Conservation (phyloP, 2,888 invertebrate species). For the Steinernema carpocapsae region DNA sequence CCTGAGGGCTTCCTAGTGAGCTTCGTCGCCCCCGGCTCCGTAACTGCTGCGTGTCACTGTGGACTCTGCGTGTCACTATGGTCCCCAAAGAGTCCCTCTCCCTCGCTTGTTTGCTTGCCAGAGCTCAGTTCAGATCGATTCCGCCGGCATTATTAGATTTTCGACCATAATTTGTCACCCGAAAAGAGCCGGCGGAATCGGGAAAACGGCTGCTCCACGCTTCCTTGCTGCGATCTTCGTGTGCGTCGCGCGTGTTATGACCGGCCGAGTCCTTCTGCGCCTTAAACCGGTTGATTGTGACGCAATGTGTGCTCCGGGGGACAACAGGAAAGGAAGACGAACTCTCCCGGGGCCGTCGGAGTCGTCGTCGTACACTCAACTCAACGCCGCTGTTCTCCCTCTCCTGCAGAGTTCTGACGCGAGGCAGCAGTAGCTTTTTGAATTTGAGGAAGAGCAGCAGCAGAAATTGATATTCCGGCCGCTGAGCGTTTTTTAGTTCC, state of each 20-base stretch:
- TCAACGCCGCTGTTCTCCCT: not conserved
- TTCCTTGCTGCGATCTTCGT: not conserved
- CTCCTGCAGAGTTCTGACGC: not conserved
- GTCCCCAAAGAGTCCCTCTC: not conserved
- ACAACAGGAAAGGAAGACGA: conserved; percentile 17
- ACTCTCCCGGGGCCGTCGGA: conserved; percentile 15
- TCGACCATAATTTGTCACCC: not conserved
- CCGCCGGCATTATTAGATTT: not conserved
- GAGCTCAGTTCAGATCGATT: not conserved
- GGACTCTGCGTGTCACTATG: not conserved
- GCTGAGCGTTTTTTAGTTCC: not conserved
- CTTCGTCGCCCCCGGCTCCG: not conserved
- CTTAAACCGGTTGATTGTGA: conserved; percentile 34
- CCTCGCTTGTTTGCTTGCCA: too few relatives aligned
- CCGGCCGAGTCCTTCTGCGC: not conserved
- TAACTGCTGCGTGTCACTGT: not conserved
- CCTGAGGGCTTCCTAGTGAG: not conserved
- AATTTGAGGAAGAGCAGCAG: not conserved
- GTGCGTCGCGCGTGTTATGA: not conserved
- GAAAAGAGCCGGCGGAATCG: too few relatives aligned
- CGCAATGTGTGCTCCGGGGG: not conserved
- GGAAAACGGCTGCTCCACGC: too few relatives aligned
- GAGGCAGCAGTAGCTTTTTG: conserved; percentile 6
- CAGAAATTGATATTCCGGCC: too few relatives aligned
- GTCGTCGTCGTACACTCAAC: conserved; percentile 19